phyloP scores from a whole-genome alignment of 2,797 vertebrate genomes.

The Chromobotia macracanthus region DNA sequence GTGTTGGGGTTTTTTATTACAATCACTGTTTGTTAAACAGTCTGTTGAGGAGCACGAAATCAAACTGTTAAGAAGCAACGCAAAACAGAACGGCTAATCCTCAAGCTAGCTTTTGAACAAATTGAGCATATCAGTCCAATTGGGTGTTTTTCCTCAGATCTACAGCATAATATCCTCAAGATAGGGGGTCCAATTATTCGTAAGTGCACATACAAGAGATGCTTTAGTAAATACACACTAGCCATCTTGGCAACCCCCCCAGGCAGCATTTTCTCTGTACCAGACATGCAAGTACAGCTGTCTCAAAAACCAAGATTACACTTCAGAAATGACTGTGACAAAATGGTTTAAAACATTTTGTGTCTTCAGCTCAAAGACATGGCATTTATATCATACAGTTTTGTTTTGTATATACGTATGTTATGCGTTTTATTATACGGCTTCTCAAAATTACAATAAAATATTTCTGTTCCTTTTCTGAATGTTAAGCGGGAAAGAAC shows the following conservation, averaged over 20 bases:
- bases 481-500: not conserved
- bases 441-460: no score
- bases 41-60: not conserved
- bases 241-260: not conserved
- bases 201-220: not conserved
- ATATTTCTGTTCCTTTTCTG: not conserved
- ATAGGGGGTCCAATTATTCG: not conserved
- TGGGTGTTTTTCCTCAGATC: not conserved
- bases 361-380: no score
- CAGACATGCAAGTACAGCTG: not conserved
- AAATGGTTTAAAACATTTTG: no score
- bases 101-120: slow-evolving; percentile 11
- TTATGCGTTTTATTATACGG: no score
- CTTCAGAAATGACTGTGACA: no score
- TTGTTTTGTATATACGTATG: no score
- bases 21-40: slow-evolving; percentile 1
- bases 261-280: not conserved
- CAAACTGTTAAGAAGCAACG: not conserved
- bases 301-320: not conserved
- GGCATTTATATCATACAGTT: no score
- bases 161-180: slow-evolving; percentile 3
- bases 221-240: not conserved
- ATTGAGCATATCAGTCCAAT: slow-evolving; percentile 22
- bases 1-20: slow-evolving; percentile 1
- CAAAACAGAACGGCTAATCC: not conserved